Conservation (phyloP, 2,888 invertebrate genomes). For the Sinotaia quadrata region DNA sequence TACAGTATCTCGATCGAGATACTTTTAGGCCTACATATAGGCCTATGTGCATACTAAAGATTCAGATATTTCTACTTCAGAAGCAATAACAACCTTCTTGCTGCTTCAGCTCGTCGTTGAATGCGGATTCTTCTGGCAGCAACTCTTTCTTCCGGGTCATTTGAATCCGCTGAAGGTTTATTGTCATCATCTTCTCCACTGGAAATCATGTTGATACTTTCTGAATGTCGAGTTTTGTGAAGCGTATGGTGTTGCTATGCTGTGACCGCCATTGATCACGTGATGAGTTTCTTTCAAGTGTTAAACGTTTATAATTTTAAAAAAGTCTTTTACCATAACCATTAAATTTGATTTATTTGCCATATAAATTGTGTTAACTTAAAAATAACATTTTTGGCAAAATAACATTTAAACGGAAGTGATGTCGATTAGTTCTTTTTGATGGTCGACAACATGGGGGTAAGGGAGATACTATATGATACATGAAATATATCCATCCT, state of each 20-base stretch:
- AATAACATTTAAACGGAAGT: too few relatives aligned
- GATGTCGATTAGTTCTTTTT: background rate
- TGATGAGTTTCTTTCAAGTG: slow-evolving; percentile 13
- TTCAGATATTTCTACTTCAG: too few relatives aligned
- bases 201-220: slow-evolving; percentile 60
- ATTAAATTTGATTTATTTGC: too few relatives aligned
- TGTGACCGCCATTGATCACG: slow-evolving; percentile 32
- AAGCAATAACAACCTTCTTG: too few relatives aligned
- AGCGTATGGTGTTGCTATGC: slow-evolving; percentile 26
- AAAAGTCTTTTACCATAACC: too few relatives aligned
- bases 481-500: background rate
- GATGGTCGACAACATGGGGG: slow-evolving; percentile 7
- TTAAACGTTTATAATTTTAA: too few relatives aligned
- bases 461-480: background rate
- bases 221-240: background rate
- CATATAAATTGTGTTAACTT: too few relatives aligned
- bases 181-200: slow-evolving; percentile 69
- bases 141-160: slow-evolving; percentile 81
- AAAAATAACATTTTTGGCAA: too few relatives aligned
- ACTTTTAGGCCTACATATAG: too few relatives aligned
- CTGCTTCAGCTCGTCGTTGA: slow-evolving; percentile 74
- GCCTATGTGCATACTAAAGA: too few relatives aligned
- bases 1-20: too few relatives aligned
- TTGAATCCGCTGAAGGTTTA: slow-evolving; percentile 74
- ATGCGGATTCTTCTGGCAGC: slow-evolving; percentile 81